Base-by-base conservation (phyloP, 2,113 vertebrate genomes). In the Narcine bancroftii region DNA sequence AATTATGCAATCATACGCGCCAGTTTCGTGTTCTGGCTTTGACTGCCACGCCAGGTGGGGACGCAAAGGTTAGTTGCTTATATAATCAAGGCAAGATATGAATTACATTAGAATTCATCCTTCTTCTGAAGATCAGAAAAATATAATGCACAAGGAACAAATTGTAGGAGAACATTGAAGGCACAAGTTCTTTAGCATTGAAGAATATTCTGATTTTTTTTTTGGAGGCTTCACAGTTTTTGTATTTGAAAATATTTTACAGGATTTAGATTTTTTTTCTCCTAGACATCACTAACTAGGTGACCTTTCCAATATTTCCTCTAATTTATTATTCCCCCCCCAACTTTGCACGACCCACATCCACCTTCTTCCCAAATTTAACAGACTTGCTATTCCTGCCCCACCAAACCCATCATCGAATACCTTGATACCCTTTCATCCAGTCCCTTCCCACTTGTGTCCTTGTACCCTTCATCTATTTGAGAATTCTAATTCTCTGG, bases 11-110 rank as follows among this genome's bases (percentile, higher is more conserved):
- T 92, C 97, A 98, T 11, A 97, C 96, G 0, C 94, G 66, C 3
- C 97, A 99, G 0, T 99, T 99, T 93, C 97, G 99, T 29, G 93
- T 99, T 93, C 93, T 99, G 94, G 99, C 98, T 93, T 96, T 99
- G 0, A 99, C 96, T 93, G 99, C 99, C 60, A 99, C 98, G 2
- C 99, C 99, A 10, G 99, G 98, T 29, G 98, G 96, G 81, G 98
- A 99, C 92, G 92, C 96, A 45, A 98, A 98, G 96, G 98, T 98
- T 93, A 95, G 95, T 92, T 75, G 33, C 4, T 91, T 39, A 17
- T 33, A 36, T 9, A 66, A 3, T 33, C 11, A 26, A 33, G 33
- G 15, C 5, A 7, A 79, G 0, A 17, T 77, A 71, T 50, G 1
- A 26, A 76, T 7, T 11, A 24, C 19, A 29, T 50, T 6, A n/a